Evolutionary conservation across 2,113 vertebrate genomes (phyloP), one percentile per base, ranked within the genome.

Genomic region (Odobenus rosmarus): DNA sequence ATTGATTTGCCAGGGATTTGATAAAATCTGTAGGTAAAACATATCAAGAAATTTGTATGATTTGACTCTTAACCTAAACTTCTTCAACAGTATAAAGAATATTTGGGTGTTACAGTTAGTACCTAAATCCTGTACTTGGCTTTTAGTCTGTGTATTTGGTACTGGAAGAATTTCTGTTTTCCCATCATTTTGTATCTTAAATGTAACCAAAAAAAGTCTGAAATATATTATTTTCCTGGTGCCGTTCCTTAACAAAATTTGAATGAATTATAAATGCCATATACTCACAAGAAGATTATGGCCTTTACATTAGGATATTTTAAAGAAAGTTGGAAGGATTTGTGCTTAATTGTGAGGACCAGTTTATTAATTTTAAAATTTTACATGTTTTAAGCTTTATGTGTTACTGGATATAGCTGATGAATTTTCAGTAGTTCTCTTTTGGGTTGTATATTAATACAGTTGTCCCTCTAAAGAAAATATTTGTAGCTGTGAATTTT

Each of bases 1-100:
- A 64, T 88, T 93, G n/a, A 79, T 91, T 97, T 88, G 10, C 26
- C 61, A 86, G n/a, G 31, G 61, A 95, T 95, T 85, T 79, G 89
- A 26, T 88, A 59, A 7, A 91, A 62, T 77, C 24, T 2, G 2
- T 74, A 71, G 28, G 28, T 84, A 80, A 96, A 93, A 81, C 11
- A 8, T 90, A 15, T 39, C n/a, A 83, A 96, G 39, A 90, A 53
- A 89, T 86, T 72, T 96, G 24, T 88, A 67, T 93, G 57, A 84
- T 83, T 79, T 57, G 36, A 31, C 9, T 89, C 31, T 88, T 87
- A 89, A 90, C 53, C 51, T 92, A 79, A 95, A 79, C 23, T 59
- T 13, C 16, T 74, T 93, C 23, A 67, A 61, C 39, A 83, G 33
- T 28, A 11, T 84, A 72, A 95, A 81, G 76, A 97, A 88, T 88